Base-by-base conservation (phyloP, 1,140 invertebrate species). In the Drosophila pallidifrons region DNA sequence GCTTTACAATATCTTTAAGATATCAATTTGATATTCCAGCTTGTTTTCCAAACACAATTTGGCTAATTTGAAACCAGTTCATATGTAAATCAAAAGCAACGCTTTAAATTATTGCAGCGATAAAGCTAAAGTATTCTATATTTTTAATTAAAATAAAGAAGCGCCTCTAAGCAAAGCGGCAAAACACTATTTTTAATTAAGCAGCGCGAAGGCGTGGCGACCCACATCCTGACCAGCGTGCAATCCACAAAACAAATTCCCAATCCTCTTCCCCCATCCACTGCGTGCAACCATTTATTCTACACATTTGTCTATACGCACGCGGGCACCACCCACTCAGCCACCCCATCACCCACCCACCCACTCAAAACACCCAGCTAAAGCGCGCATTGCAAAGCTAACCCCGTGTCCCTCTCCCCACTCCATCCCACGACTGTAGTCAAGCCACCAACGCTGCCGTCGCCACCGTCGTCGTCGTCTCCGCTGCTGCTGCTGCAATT, bases 301-400 rank as follows among this genome's bases (percentile, higher is more conserved):
- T 15, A 67, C 66, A 58, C 66, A 55, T 69, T 74, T 75, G 49
- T 75, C 72, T 55, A n/a, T 59, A 55, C 57, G 38, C 57, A 57
- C 25, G 59, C 59, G 11, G 30, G 11, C 1, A 38, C 43, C 28
- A 25, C 38, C 63, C 28, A 38, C 64, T 32, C 54, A 58, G 16
- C 7, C 41, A 35, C 43, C 15, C 38, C 20, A 25, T 25, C 20
- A 25, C 20, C 20, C 20, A 25, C 20, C 20, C 20, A 25, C 20
- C 3, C 20, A 25, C 20, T 25, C 20, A 25, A 45, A 10, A 2
- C 35, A 38, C 35, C 35, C 35, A 38, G 28, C 41, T 58, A 61
- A 77, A 88, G 47, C 77, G 67, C 60, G 67, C 70, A 81, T 60
- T 83, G 85, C 77, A 88, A 88, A 83, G 28, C 51, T 83, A 38